These are phyloP conservation scores for Acrossocheilus wenchowensis DNA, from an alignment of 2,797 vertebrate genomes.

Conservation along the genomic window DNA sequence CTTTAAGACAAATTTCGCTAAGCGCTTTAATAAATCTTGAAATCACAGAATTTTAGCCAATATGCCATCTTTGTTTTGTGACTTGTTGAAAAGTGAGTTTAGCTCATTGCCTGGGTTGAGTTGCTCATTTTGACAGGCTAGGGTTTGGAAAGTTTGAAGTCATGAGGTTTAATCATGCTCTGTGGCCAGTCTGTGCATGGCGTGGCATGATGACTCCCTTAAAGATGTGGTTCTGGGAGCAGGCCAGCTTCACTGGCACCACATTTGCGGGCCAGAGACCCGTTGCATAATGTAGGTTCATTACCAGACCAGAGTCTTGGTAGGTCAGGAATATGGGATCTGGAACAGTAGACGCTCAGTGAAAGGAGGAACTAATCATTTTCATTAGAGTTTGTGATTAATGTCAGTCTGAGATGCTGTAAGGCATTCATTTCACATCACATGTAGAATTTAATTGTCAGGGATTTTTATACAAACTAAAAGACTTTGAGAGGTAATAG, in stretches of 20 bases:
- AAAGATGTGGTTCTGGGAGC: conserved; percentile 81
- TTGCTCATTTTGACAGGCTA: conserved; percentile 62
- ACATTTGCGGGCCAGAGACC: conserved; percentile 67
- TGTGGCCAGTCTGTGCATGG: conserved; percentile 73
- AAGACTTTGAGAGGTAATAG: not conserved
- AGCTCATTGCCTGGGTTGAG: conserved; percentile 53
- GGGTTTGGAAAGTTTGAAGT: conserved; percentile 86
- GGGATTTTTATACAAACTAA: conserved; percentile 21
- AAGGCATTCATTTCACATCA: conserved; percentile 25
- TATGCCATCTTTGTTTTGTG: conserved; percentile 60
- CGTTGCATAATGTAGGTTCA: conserved; percentile 63
- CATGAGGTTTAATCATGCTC: conserved; percentile 83
- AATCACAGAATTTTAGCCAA: conserved; percentile 18
- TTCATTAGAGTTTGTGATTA: conserved; percentile 52
- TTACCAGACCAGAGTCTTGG: conserved; percentile 53
- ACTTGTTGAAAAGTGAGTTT: conserved; percentile 67
- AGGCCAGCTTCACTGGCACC: conserved; percentile 78
- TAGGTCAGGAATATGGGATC: conserved; percentile 53
- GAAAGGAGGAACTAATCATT: conserved; percentile 46
- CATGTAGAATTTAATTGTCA: conserved; percentile 5
- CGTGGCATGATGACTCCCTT: conserved; percentile 79
- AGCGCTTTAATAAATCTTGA: conserved; percentile 17
- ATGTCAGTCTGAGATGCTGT: conserved; percentile 44
- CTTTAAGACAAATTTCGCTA: conserved; percentile 28
- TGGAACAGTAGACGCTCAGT: conserved; percentile 50